Percentiles rank a stretch among this genome's conserved stretches.
Evolutionary conservation across 2,888 invertebrate species (phyloP).

Genomic region (Oxyscelio sp.): DNA sequence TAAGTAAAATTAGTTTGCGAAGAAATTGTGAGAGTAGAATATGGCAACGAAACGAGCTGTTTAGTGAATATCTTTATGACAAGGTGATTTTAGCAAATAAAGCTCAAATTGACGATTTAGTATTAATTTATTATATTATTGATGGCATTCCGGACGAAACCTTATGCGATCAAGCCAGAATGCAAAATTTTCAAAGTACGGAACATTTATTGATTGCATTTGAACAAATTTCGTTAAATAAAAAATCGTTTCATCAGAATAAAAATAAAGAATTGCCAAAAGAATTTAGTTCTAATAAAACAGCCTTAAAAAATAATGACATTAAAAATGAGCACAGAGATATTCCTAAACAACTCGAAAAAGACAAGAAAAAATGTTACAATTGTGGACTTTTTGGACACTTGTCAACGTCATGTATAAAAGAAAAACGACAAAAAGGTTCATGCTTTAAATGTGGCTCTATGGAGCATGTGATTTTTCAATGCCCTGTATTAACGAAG

Average conservation of each 20-base stretch:
- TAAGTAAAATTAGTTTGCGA: conserved; percentile 12
- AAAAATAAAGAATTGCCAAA: neutral
- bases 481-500: neutral
- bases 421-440: conserved; percentile 14
- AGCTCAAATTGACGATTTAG: neutral
- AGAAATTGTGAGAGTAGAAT: conserved; percentile 53
- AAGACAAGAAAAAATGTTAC: conserved; percentile 17
- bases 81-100: neutral
- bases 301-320: neutral
- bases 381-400: conserved; percentile 42
- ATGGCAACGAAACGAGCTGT: conserved; percentile 54
- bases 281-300: neutral
- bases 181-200: conserved; percentile 32
- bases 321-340: neutral
- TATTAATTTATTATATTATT: conserved; percentile 58
- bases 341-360: neutral
- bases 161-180: conserved; percentile 59
- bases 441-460: conserved; percentile 30
- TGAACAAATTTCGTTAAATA: conserved; percentile 19
- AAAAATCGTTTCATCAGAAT: neutral
- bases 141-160: neutral
- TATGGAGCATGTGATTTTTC: neutral
- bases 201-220: neutral
- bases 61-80: conserved; percentile 52
- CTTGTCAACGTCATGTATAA: neutral